These are phyloP conservation scores for Mormyrops attenuatus DNA, from an alignment of 2,797 vertebrate genomes.

Conservation along the genomic window DNA sequence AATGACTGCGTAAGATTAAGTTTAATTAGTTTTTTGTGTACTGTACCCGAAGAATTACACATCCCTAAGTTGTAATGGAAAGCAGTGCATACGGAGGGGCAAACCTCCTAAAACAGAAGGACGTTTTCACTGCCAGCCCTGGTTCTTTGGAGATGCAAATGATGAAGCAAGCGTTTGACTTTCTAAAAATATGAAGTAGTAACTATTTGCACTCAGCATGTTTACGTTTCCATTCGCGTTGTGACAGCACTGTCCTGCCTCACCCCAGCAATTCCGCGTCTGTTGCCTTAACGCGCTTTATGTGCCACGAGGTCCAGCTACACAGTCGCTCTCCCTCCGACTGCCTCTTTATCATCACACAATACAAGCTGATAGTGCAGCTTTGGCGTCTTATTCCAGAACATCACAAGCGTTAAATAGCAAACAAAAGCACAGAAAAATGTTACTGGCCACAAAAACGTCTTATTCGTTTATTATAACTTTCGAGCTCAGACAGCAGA, in stretches of 20 bases:
- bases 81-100: neutral
- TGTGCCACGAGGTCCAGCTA: neutral
- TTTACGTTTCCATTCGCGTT: neutral
- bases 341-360: neutral
- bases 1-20: neutral
- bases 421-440: neutral
- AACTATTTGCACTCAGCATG: neutral
- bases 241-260: neutral
- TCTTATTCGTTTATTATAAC: neutral
- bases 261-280: neutral
- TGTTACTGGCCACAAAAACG: neutral
- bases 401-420: neutral
- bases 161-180: neutral
- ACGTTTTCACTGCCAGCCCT: neutral
- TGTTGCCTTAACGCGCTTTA: neutral
- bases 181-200: neutral
- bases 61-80: neutral
- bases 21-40: neutral
- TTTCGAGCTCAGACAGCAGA: neutral
- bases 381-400: neutral
- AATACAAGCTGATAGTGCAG: neutral
- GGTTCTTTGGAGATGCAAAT: neutral
- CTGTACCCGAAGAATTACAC: neutral
- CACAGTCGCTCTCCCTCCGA: neutral
- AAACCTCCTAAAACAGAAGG: neutral